Evolutionary conservation across 2,113 vertebrate species (phyloP).

Genomic region (Rhinoderma darwinii): DNA sequence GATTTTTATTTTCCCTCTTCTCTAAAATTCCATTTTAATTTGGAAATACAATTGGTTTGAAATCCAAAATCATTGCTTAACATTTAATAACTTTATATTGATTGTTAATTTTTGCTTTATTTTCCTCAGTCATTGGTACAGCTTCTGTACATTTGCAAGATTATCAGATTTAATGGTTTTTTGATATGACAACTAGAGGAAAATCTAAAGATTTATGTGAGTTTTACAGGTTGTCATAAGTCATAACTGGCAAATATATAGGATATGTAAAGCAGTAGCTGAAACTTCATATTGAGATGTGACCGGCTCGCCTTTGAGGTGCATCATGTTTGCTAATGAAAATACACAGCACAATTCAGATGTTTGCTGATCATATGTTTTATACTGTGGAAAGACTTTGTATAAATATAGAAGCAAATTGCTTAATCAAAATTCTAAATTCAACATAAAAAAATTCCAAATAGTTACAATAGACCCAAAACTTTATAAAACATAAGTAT

Average conservation of each 20-base stretch:
- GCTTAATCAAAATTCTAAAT: no score
- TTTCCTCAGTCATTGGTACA: neutral
- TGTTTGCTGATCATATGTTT: no score
- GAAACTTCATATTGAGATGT: no score
- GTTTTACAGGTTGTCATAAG: neutral
- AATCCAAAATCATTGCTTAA: neutral
- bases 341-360: no score
- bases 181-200: neutral
- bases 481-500: no score
- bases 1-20: neutral
- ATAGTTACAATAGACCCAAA: no score
- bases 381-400: no score
- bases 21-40: neutral
- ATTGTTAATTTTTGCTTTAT: neutral
- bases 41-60: neutral
- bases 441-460: no score
- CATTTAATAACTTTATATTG: neutral
- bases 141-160: neutral
- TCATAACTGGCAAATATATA: neutral
- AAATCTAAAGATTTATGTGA: neutral
- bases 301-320: no score
- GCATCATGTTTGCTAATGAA: no score
- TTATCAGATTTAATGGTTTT: neutral
- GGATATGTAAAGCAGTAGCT: no score
- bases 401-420: no score